Evolutionary conservation across 2,888 invertebrate genomes (phyloP).

Genomic region (Ephialtes manifestator): DNA sequence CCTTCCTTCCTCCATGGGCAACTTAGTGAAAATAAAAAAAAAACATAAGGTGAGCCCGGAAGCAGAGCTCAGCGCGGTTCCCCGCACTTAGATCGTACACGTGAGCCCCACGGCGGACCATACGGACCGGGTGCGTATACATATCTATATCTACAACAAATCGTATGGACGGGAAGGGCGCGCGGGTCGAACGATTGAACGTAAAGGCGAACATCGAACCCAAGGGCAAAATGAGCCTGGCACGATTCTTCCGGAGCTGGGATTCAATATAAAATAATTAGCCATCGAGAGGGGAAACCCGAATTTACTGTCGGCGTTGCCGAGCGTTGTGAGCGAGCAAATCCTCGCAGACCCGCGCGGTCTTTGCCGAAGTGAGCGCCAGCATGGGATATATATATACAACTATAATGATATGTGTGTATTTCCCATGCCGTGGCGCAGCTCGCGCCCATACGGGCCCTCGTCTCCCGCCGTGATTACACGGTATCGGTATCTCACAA

Average conservation of each 20-base stretch:
- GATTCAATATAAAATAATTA: constrained; percentile 78
- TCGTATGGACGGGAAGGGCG: constrained; percentile 21
- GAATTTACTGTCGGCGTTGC: constrained; percentile 72
- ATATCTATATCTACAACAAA: constrained; percentile 15
- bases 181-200: constrained; percentile 52
- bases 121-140: constrained; percentile 15
- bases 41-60: constrained; percentile 43
- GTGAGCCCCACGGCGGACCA: constrained; percentile 37
- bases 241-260: constrained; percentile 64
- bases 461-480: constrained; percentile 78
- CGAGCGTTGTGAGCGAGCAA: constrained; percentile 43
- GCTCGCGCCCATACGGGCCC: constrained; percentile 46
- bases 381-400: constrained; percentile 34
- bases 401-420: constrained; percentile 82
- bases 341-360: constrained; percentile 60
- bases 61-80: constrained; percentile 36
- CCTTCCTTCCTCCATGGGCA: constrained; percentile 39
- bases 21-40: constrained; percentile 11
- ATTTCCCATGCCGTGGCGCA: constrained; percentile 80
- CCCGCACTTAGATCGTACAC: constrained; percentile 40
- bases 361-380: constrained; percentile 38
- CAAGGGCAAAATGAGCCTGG: constrained; percentile 48
- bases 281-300: constrained; percentile 71
- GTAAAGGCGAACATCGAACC: constrained; percentile 51
- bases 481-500: constrained; percentile 83